Percentiles rank a stretch among this genome's conserved stretches.
phyloP scores from a whole-genome alignment of 1,140 invertebrate species.

The Trichoplusia ni region DNA sequence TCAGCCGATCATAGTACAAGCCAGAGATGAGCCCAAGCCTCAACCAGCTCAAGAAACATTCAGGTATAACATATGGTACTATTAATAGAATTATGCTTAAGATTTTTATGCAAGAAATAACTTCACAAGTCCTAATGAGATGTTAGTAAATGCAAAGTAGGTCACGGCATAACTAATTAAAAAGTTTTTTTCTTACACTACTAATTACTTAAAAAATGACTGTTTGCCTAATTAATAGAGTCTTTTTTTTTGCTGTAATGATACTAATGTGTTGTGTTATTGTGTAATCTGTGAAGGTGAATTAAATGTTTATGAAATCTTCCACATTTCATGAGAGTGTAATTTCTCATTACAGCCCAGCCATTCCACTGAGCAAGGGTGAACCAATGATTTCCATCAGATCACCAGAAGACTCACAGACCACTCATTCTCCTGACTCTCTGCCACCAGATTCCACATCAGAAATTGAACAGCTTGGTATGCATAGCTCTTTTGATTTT shows the following conservation, averaged over 20 bases:
- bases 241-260: too few species aligned
- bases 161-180: too few species aligned
- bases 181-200: too few species aligned
- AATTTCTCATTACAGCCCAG: slow-evolving; percentile 73
- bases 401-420: slow-evolving; percentile 67
- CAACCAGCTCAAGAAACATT: slow-evolving; percentile 26
- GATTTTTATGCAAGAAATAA: too few species aligned
- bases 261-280: too few species aligned
- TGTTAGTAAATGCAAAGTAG: too few species aligned
- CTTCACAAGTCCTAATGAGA: too few species aligned
- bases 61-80: slow-evolving; percentile 35
- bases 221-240: too few species aligned
- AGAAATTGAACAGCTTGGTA: slow-evolving; percentile 64
- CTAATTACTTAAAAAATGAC: too few species aligned
- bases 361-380: slow-evolving; percentile 82
- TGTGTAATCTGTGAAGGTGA: too few species aligned
- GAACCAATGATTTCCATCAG: slow-evolving; percentile 73
- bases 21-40: slow-evolving; percentile 34
- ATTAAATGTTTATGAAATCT: too few species aligned
- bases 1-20: slow-evolving; percentile 41
- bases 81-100: too few species aligned
- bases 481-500: not conserved
- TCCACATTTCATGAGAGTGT: not conserved
- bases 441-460: slow-evolving; percentile 55
- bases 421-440: slow-evolving; percentile 65